A percentile compares a stretch with the other conserved stretches of the same genome.
phyloP scores from a whole-genome alignment of 2,888 invertebrate species.

The Eustalomyia histrio region DNA sequence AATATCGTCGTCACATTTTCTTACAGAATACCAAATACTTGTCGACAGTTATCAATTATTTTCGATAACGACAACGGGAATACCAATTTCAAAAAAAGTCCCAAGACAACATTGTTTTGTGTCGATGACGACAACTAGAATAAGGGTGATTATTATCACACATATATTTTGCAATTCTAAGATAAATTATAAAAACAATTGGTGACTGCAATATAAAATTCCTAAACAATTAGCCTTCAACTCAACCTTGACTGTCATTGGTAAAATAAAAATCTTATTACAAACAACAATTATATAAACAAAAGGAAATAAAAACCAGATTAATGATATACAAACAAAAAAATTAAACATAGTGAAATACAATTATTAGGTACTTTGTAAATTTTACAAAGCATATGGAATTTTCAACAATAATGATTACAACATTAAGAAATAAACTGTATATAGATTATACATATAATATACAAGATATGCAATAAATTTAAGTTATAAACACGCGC shows the following conservation, averaged over 20 bases:
- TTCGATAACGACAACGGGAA: no score
- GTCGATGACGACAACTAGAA: no score
- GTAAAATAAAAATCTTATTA: slow-evolving; percentile 36
- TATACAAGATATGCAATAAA: background rate
- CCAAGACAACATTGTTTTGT: slow-evolving; percentile 42
- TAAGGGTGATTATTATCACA: slow-evolving; percentile 9
- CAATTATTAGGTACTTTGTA: background rate
- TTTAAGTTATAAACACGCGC: slow-evolving; percentile 11
- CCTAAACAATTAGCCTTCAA: slow-evolving; percentile 64
- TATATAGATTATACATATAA: background rate
- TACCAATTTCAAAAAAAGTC: no score
- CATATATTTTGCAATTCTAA: slow-evolving; percentile 22
- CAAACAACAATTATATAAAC: slow-evolving; percentile 7
- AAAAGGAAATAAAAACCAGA: background rate
- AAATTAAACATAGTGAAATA: no score
- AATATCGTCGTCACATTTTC: no score
- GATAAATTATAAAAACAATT: slow-evolving; percentile 56
- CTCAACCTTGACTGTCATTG: slow-evolving; percentile 65
- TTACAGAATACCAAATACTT: no score
- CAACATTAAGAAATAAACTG: background rate
- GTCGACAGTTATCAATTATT: no score
- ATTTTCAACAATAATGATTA: background rate
- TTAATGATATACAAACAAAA: background rate
- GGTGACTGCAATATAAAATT: slow-evolving; percentile 28
- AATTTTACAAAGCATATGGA: background rate